Conservation (phyloP, 1,140 invertebrate species). For the Heterodera schachtii region DNA sequence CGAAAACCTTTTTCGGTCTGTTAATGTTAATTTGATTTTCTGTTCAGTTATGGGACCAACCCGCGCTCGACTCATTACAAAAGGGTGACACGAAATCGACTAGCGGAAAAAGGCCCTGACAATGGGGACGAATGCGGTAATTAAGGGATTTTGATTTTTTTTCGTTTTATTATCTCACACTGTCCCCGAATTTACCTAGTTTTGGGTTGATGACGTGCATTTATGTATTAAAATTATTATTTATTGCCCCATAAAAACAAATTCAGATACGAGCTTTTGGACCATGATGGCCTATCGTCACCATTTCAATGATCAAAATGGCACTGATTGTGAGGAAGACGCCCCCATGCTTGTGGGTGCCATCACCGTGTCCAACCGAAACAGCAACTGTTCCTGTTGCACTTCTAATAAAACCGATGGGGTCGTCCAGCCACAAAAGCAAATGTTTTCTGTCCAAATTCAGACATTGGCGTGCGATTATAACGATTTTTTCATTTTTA, state of each 20-base stretch:
- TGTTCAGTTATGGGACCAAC: background rate
- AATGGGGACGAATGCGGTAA: background rate
- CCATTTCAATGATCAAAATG: background rate
- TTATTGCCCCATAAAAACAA: too few relatives aligned
- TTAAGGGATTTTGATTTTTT: background rate
- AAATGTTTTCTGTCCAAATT: slow-evolving; percentile 4
- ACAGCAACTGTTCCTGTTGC: background rate
- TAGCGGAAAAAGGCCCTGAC: background rate
- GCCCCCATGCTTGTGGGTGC: slow-evolving; percentile 1
- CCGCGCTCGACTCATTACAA: background rate
- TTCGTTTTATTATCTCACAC: too few relatives aligned
- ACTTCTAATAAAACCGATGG: too few relatives aligned
- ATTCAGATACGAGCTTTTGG: slow-evolving; percentile 10
- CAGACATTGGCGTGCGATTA: slow-evolving; percentile 19
- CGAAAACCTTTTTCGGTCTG: too few relatives aligned
- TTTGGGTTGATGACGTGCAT: too few relatives aligned
- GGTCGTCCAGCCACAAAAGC: background rate
- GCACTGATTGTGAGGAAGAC: background rate
- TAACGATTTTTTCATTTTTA: background rate
- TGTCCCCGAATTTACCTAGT: too few relatives aligned
- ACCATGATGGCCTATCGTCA: slow-evolving; percentile 23
- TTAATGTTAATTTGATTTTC: too few relatives aligned
- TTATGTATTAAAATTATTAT: too few relatives aligned
- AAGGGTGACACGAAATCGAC: background rate
- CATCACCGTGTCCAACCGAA: slow-evolving; percentile 1